phyloP scores from a whole-genome alignment of 2,797 vertebrate genomes.

The Acomys russatus region DNA sequence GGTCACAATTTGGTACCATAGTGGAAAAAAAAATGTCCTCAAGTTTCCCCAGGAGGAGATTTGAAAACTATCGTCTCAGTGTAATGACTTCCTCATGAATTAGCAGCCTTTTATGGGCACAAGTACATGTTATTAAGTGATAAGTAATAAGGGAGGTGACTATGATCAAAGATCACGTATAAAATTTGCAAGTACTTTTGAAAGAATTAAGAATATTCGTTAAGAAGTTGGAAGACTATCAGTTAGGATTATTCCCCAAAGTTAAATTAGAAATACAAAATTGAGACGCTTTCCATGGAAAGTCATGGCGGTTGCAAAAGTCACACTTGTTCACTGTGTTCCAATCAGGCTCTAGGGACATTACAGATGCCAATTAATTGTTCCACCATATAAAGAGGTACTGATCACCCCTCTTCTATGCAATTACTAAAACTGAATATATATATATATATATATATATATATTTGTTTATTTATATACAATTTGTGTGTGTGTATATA shows the following conservation, averaged over 20 bases:
- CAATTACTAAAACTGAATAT: background rate
- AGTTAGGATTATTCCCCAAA: background rate
- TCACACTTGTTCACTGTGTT: background rate
- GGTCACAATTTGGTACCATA: slow-evolving; percentile 56
- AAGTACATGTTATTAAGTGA: background rate
- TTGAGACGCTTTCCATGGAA: background rate
- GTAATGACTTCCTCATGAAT: slow-evolving; percentile 76
- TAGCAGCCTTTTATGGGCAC: slow-evolving; percentile 60
- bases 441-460: background rate
- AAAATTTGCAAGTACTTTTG: background rate
- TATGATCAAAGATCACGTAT: background rate
- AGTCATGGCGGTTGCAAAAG: background rate
- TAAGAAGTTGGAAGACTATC: background rate
- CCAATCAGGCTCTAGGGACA: background rate
- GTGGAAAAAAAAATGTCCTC: slow-evolving; percentile 75
- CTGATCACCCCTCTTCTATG: background rate
- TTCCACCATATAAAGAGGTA: background rate
- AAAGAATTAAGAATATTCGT: background rate
- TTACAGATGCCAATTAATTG: background rate
- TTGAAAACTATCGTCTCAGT: slow-evolving; percentile 68
- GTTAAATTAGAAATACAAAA: background rate
- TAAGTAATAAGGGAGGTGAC: background rate
- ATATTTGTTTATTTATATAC: too few species aligned
- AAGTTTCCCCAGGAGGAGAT: slow-evolving; percentile 58
- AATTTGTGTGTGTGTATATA: too few species aligned